These are phyloP conservation scores for Papilio helenus DNA, from an alignment of 1,140 invertebrate genomes.

Conservation along the genomic window DNA sequence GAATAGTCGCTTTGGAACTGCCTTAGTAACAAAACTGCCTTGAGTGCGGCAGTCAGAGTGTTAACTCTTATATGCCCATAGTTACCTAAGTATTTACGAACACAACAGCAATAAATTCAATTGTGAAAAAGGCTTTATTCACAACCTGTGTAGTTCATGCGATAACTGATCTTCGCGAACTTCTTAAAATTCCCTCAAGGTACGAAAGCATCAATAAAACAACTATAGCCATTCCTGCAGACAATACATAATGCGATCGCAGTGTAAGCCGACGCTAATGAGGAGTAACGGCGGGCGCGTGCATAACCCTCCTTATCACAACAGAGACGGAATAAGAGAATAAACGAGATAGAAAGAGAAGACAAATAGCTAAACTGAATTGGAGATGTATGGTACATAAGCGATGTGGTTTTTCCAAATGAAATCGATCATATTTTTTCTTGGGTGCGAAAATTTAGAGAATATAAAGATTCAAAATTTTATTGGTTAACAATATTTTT, in stretches of 20 bases:
- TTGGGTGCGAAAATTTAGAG: constrained; percentile 3
- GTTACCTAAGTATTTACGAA: too few species aligned
- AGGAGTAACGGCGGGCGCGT: constrained; percentile 75
- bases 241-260: constrained; percentile 62
- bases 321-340: constrained; percentile 46
- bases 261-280: constrained; percentile 70
- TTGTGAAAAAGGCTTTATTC: neutral
- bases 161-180: constrained; percentile 7
- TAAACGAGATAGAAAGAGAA: constrained; percentile 39
- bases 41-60: too few species aligned
- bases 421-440: constrained; percentile 41
- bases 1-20: too few species aligned
- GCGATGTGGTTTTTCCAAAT: constrained; percentile 27
- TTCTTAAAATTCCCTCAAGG: constrained; percentile 42
- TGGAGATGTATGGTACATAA: constrained; percentile 57
- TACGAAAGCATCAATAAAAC: constrained; percentile 69
- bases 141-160: neutral
- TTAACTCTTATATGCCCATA: too few species aligned
- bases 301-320: constrained; percentile 65
- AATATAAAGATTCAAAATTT: neutral
- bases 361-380: constrained; percentile 59
- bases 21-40: too few species aligned
- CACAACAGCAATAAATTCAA: neutral
- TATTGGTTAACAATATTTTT: neutral
- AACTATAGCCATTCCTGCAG: constrained; percentile 67